phyloP scores from a whole-genome alignment of 2,888 invertebrate species.

The Dichetophora obliterata region DNA sequence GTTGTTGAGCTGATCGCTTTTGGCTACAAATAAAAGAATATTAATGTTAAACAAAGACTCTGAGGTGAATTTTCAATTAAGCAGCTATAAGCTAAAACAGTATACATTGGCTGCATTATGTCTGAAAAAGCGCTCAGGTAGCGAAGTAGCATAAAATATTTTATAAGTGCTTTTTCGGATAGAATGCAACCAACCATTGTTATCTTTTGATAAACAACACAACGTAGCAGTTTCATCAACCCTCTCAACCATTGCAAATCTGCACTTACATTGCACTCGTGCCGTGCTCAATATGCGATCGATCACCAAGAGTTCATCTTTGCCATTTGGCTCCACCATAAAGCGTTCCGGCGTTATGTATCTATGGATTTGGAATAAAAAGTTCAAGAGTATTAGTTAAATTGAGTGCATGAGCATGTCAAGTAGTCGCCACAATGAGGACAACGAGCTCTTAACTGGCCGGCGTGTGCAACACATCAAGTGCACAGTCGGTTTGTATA shows the following conservation, averaged over 20 bases:
- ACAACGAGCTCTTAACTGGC: not conserved
- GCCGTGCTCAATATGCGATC: conserved; percentile 85
- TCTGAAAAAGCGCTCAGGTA: too few species aligned
- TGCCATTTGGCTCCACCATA: conserved; percentile 84
- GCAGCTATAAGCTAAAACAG: too few species aligned
- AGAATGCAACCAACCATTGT: too few species aligned
- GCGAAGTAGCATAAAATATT: too few species aligned
- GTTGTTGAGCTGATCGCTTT: conserved; percentile 76
- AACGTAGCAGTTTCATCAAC: too few species aligned
- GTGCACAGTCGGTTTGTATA: conserved; percentile 39
- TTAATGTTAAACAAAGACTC: not conserved
- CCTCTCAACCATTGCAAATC: not conserved
- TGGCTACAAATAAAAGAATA: too few species aligned
- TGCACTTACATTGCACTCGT: conserved; percentile 75
- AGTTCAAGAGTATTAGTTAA: conserved; percentile 18
- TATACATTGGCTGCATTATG: too few species aligned
- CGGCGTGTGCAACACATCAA: conserved; percentile 31
- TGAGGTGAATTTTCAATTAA: not conserved
- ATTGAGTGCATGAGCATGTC: conserved; percentile 25
- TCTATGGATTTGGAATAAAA: conserved; percentile 67
- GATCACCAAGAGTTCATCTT: conserved; percentile 83
- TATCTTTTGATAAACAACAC: too few species aligned
- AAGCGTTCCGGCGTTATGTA: conserved; percentile 92
- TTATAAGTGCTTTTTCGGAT: too few species aligned
- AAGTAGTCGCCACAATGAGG: conserved; percentile 13